Conservation (phyloP, 2,113 vertebrate species). For the Limnothrissa miodon region DNA sequence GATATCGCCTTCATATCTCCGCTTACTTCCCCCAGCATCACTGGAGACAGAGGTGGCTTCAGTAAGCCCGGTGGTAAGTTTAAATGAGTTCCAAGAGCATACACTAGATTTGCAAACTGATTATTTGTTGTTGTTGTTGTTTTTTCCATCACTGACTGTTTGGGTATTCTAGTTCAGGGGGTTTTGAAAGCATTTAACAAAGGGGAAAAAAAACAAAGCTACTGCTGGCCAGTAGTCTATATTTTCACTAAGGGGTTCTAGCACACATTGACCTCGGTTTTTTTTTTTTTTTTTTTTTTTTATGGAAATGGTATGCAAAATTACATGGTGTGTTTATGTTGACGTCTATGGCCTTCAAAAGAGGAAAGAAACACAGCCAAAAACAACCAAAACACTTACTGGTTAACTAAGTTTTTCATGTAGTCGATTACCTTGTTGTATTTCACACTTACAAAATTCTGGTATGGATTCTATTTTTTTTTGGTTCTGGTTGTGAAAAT, state of each 20-base stretch:
- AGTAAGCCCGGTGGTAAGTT: slow-evolving; percentile 99
- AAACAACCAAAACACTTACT: background rate
- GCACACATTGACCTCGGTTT: slow-evolving; percentile 23
- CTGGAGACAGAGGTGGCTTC: slow-evolving; percentile 99
- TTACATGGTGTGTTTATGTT: slow-evolving; percentile 18
- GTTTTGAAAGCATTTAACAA: background rate
- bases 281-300: no score
- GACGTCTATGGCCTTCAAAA: background rate
- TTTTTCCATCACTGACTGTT: slow-evolving; percentile 34
- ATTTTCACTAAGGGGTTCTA: slow-evolving; percentile 38
- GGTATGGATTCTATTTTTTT: slow-evolving; percentile 45
- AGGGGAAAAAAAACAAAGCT: slow-evolving; percentile 31
- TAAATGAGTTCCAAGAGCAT: slow-evolving; percentile 51
- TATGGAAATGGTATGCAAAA: slow-evolving; percentile 30
- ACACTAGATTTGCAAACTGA: slow-evolving; percentile 43
- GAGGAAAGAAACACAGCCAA: background rate
- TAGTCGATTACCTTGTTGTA: background rate
- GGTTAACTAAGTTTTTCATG: background rate
- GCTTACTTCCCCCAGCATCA: slow-evolving; percentile 99
- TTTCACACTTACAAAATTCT: slow-evolving; percentile 13
- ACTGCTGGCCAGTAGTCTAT: slow-evolving; percentile 43
- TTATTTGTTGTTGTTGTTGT: slow-evolving; percentile 27
- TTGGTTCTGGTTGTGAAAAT: slow-evolving; percentile 41
- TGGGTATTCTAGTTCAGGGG: slow-evolving; percentile 41
- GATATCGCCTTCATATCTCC: slow-evolving; percentile 99